Evolutionary conservation across 1,140 invertebrate species (phyloP).

Genomic region (Mylabris phalerata): DNA sequence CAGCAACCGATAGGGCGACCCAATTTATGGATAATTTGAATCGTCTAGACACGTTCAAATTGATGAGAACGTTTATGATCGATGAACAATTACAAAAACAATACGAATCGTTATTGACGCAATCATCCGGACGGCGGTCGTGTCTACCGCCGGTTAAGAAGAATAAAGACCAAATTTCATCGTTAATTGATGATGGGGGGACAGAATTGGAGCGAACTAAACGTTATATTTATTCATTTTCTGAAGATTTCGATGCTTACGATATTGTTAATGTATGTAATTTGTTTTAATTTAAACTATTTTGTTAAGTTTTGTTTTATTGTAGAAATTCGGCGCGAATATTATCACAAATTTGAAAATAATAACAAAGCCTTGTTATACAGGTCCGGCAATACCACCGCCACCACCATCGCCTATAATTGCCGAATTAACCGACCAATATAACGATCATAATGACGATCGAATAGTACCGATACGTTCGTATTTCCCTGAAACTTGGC

Average conservation of each 20-base stretch:
- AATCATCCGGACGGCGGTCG: slow-evolving; percentile 18
- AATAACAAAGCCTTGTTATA: slow-evolving; percentile 32
- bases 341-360: slow-evolving; percentile 32
- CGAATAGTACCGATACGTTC: slow-evolving; percentile 43
- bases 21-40: slow-evolving; percentile 41
- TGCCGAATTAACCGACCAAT: slow-evolving; percentile 24
- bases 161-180: slow-evolving; percentile 2
- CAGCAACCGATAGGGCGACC: slow-evolving; percentile 54
- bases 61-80: slow-evolving; percentile 22
- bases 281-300: not conserved
- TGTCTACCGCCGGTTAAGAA: slow-evolving; percentile 20
- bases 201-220: slow-evolving; percentile 10
- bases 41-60: not conserved
- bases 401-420: not conserved
- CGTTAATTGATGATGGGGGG: not conserved
- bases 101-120: slow-evolving; percentile 4
- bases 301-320: slow-evolving; percentile 5
- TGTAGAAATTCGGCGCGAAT: slow-evolving; percentile 28
- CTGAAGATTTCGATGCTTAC: slow-evolving; percentile 32
- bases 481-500: slow-evolving; percentile 64
- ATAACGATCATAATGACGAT: slow-evolving; percentile 38
- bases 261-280: slow-evolving; percentile 31
- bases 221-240: slow-evolving; percentile 21
- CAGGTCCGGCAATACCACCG: slow-evolving; percentile 11
- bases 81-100: not conserved